phyloP scores from a whole-genome alignment of 2,888 invertebrate species.

The Shargacucullia verbasci region DNA sequence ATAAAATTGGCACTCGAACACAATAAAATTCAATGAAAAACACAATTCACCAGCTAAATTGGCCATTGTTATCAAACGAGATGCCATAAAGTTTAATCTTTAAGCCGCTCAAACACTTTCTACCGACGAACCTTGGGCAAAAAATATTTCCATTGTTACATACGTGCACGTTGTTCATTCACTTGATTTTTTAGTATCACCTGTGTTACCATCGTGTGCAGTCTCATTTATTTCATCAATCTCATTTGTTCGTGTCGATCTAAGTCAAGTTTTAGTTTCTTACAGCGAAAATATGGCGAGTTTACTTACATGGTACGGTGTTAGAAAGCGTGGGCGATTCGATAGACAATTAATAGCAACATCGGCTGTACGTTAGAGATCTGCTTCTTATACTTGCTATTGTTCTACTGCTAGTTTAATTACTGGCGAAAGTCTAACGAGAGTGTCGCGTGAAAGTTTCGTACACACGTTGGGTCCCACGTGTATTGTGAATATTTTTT shows the following conservation, averaged over 20 bases:
- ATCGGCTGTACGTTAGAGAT: constrained; percentile 78
- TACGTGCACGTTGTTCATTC: constrained; percentile 67
- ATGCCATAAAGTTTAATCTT: constrained; percentile 65
- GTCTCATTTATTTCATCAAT: constrained; percentile 54
- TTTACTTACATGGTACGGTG: constrained; percentile 71
- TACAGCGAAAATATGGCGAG: constrained; percentile 69
- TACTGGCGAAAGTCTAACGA: constrained; percentile 87
- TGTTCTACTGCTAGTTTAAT: constrained; percentile 85
- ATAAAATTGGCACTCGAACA: constrained; percentile 38
- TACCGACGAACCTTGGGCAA: constrained; percentile 66
- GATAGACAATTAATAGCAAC: constrained; percentile 85
- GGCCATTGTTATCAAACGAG: constrained; percentile 68
- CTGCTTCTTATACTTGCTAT: constrained; percentile 82
- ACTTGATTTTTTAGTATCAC: constrained; percentile 68
- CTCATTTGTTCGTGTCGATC: constrained; percentile 49
- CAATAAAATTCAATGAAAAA: constrained; percentile 57
- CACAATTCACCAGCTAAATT: constrained; percentile 61
- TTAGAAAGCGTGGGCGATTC: constrained; percentile 86
- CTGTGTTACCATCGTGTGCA: constrained; percentile 58
- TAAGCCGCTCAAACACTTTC: constrained; percentile 71
- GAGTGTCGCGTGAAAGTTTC: constrained; percentile 82
- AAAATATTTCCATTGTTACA: constrained; percentile 72
- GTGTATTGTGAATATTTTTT: constrained; percentile 73
- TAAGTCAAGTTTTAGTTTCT: constrained; percentile 51
- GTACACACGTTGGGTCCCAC: constrained; percentile 71